Evolutionary conservation across 2,797 vertebrate species (phyloP).

Genomic region (Gymnopithys bicolor): DNA sequence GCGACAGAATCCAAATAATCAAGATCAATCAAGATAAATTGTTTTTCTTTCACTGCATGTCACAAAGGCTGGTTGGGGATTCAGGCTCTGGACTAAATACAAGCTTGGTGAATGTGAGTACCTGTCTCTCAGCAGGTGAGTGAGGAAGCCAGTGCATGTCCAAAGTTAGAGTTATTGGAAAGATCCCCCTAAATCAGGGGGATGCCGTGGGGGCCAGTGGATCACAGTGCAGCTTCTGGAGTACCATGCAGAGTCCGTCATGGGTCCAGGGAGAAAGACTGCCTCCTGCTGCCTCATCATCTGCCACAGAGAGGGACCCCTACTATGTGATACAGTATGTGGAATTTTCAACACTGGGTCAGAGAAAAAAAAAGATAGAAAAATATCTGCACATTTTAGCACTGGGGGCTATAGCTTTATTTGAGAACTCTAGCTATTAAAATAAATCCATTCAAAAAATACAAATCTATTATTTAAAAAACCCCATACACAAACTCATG

Average conservation of each 20-base stretch:
- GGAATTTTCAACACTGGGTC: not conserved
- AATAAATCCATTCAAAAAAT: not conserved
- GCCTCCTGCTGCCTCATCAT: not conserved
- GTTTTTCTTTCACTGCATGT: not conserved
- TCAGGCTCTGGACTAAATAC: not conserved
- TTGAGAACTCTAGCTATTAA: not conserved
- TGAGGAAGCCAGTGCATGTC: not conserved
- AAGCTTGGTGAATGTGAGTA: not conserved
- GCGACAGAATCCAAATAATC: not conserved
- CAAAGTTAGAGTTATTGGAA: not conserved
- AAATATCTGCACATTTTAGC: not conserved
- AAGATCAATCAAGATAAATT: rapidly evolving
- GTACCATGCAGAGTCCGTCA: not conserved
- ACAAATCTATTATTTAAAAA: not conserved
- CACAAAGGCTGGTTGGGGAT: not conserved
- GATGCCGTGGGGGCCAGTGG: not conserved
- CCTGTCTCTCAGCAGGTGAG: not conserved
- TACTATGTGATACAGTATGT: not conserved
- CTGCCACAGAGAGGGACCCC: not conserved
- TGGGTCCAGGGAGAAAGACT: not conserved
- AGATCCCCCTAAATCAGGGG: not conserved
- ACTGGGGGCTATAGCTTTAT: not conserved
- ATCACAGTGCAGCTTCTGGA: not conserved
- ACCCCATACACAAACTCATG: not conserved
- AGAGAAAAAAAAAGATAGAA: not conserved